A percentile compares a stretch with the other conserved stretches of the same genome.
Evolutionary conservation across 2,113 vertebrate species (phyloP).

Genomic region (Pygathrix nemaeus): DNA sequence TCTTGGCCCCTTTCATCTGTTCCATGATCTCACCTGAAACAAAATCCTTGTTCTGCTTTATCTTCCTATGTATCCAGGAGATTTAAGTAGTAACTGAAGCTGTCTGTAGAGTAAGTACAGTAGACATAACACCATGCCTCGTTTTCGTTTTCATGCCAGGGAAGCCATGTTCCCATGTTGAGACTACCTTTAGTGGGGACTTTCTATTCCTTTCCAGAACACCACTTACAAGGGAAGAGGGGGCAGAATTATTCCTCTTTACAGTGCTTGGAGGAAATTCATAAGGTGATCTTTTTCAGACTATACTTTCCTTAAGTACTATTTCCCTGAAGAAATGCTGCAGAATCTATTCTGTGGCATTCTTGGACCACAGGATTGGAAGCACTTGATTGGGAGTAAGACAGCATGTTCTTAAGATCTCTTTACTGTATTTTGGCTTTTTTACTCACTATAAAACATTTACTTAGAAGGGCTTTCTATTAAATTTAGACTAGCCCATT

Average conservation of each 20-base stretch:
- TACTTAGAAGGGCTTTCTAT: neutral
- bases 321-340: neutral
- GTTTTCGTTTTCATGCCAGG: neutral
- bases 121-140: neutral
- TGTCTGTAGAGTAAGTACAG: neutral
- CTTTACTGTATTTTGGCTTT: constrained; percentile 7
- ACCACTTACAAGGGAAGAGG: neutral
- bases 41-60: constrained; percentile 38
- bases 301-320: neutral
- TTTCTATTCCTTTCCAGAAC: neutral
- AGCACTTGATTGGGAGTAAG: neutral
- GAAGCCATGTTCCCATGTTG: neutral
- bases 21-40: constrained; percentile 65
- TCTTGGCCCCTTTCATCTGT: neutral
- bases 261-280: neutral
- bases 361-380: neutral
- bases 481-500: neutral
- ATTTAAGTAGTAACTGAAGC: neutral
- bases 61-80: neutral
- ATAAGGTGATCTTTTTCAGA: neutral
- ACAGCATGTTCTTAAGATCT: neutral
- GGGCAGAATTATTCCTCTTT: neutral
- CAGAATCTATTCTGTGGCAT: neutral
- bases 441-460: neutral
- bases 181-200: neutral